Percentiles rank a stretch among this genome's conserved stretches.
These are phyloP conservation scores for Sinocyclocheilus anophthalmus DNA, from an alignment of 2,113 vertebrate species.

Conservation along the genomic window DNA sequence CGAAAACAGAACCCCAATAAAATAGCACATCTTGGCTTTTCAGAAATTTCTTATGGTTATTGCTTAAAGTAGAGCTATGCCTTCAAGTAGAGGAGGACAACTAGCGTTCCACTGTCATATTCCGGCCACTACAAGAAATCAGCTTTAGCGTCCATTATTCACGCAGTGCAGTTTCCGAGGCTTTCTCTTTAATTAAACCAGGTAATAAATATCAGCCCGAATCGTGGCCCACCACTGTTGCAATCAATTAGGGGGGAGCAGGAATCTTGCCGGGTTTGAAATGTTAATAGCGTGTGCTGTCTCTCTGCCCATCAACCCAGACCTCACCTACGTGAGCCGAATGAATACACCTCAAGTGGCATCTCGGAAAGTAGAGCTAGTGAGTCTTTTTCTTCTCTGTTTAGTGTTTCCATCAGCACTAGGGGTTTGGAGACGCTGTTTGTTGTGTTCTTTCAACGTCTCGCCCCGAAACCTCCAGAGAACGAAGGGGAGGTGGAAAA, in stretches of 20 bases:
- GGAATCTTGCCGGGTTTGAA: slow-evolving; percentile 57
- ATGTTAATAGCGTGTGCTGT: slow-evolving; percentile 60
- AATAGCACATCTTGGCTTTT: background rate
- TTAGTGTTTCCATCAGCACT: slow-evolving; percentile 18
- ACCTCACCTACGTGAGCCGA: slow-evolving; percentile 45
- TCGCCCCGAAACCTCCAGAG: slow-evolving; percentile 20
- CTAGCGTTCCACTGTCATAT: background rate
- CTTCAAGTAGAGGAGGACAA: background rate
- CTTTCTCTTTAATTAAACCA: slow-evolving; percentile 64
- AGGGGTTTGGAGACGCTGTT: slow-evolving; percentile 19
- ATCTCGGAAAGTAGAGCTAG: too few relatives aligned
- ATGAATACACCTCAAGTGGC: slow-evolving; percentile 12
- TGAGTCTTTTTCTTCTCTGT: slow-evolving; percentile 28
- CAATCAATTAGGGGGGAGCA: slow-evolving; percentile 60
- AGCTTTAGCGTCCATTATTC: slow-evolving; percentile 41
- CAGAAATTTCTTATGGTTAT: background rate
- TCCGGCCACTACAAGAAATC: slow-evolving; percentile 9
- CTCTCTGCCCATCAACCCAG: slow-evolving; percentile 46
- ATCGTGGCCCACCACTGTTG: slow-evolving; percentile 43
- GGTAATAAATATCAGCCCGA: slow-evolving; percentile 60
- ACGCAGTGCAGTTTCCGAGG: slow-evolving; percentile 38
- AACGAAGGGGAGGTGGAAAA: slow-evolving; percentile 10
- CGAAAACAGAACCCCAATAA: background rate
- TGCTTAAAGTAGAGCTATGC: background rate
- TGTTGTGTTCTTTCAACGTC: slow-evolving; percentile 20